These are phyloP conservation scores for Drosophila sproati DNA, from an alignment of 1,140 invertebrate species.

Conservation along the genomic window DNA sequence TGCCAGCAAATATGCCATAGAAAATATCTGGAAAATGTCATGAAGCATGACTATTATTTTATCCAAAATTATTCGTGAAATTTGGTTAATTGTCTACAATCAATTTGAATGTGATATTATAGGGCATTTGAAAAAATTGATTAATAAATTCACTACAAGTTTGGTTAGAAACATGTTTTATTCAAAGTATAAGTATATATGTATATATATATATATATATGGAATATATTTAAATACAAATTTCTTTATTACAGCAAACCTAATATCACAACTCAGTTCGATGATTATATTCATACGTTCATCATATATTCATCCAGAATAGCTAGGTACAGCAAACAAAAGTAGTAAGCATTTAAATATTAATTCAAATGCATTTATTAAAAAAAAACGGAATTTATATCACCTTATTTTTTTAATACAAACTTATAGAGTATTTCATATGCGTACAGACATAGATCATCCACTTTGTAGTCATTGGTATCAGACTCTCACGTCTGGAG, in stretches of 20 bases:
- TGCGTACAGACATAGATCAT: background rate
- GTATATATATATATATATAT: too few species aligned
- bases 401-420: background rate
- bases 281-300: too few species aligned
- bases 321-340: too few species aligned
- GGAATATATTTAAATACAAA: too few species aligned
- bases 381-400: background rate
- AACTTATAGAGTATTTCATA: conserved; percentile 4
- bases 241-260: too few species aligned
- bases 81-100: background rate
- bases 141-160: too few species aligned
- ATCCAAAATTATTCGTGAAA: background rate
- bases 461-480: background rate
- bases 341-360: too few species aligned
- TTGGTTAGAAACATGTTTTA: too few species aligned
- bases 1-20: background rate
- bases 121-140: too few species aligned
- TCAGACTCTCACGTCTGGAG: conserved; percentile 16
- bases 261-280: too few species aligned
- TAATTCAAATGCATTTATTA: background rate
- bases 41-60: background rate
- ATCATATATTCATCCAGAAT: too few species aligned
- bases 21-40: background rate
- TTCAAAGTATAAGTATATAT: too few species aligned
- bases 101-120: background rate